Base-by-base conservation (phyloP, 2,888 invertebrate genomes). In the Synergus umbraculus region DNA sequence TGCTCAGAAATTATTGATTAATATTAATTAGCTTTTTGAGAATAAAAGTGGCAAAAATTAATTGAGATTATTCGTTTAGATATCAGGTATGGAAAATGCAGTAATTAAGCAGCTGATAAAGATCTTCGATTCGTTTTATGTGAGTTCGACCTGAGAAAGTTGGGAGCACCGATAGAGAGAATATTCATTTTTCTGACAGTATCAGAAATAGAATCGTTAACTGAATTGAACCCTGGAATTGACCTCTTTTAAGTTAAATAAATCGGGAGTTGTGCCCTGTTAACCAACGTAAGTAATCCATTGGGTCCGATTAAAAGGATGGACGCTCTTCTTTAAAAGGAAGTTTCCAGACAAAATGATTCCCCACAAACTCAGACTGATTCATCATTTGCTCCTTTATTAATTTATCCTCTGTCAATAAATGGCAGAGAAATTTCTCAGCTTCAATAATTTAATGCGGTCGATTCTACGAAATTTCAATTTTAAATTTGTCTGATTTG, bases 151-250 rank as follows among this genome's bases (percentile, higher is more conserved):
- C 73, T 73, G 73, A 73, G 73, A 73, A 73, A 73, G 73, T 49
- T 54, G 73, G 49, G 73, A 54, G 73, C 54, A 37, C 49, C 73
- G 73, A 73, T 58, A 69, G 29, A 73, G 73, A 54, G 41, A 41
- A 73, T 54, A 49, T 73, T 54, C 13, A 46, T 49, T 37, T 44
- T 22, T 46, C 22, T 41, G 37, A 73, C 54, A 49, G 54, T 37
- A 29, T n/a, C 73, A 73, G 73, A 73, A 73, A 73, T 73, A 73
- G 73, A 54, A 54, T 73, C n/a, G n/a, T n/a, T 73, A 54, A 73
- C 37, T 49, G 54, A 54, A 54, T 54, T 73, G 73, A 73, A 73
- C 73, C 49, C 73, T 29, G 29, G 49, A 73, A 54, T 73, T 73
- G 73, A 73, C 73, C 73, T 58, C 54, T 29, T 73, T 49, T 54